Percentiles rank a stretch among this genome's conserved stretches.
Conservation (phyloP, 2,113 vertebrate genomes). For the Cinclus mexicanus region DNA sequence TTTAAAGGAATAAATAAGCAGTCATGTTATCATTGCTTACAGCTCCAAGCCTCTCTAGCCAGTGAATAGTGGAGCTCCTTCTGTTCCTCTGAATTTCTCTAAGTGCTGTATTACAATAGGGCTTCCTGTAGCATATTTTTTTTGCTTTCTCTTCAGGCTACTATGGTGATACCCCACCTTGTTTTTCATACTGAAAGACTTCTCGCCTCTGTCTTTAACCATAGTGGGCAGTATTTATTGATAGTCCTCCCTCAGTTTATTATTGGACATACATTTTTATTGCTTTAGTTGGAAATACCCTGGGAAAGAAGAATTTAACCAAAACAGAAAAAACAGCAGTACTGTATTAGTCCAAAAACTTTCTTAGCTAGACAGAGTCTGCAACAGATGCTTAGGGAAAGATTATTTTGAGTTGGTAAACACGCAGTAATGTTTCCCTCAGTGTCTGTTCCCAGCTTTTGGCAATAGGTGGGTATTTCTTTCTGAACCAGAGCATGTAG, state of each 20-base stretch:
- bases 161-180: background rate
- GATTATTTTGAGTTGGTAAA: constrained; percentile 30
- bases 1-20: background rate
- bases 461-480: constrained; percentile 29
- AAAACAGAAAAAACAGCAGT: background rate
- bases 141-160: background rate
- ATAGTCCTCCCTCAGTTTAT: background rate
- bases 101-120: background rate
- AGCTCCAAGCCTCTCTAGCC: background rate
- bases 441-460: background rate
- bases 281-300: background rate
- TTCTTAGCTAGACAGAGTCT: background rate
- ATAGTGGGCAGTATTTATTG: background rate
- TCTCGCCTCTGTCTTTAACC: background rate
- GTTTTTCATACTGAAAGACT: background rate
- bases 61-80: background rate
- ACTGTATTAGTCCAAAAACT: background rate
- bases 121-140: background rate
- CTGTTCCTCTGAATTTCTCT: background rate
- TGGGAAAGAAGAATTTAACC: background rate
- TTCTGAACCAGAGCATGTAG: constrained; percentile 14
- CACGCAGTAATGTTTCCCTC: background rate
- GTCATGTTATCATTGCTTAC: background rate
- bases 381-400: background rate
- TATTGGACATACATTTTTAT: background rate